A percentile compares a stretch with the other conserved stretches of the same genome.
phyloP scores from a whole-genome alignment of 2,113 vertebrate genomes.

The Heterocephalus glaber region DNA sequence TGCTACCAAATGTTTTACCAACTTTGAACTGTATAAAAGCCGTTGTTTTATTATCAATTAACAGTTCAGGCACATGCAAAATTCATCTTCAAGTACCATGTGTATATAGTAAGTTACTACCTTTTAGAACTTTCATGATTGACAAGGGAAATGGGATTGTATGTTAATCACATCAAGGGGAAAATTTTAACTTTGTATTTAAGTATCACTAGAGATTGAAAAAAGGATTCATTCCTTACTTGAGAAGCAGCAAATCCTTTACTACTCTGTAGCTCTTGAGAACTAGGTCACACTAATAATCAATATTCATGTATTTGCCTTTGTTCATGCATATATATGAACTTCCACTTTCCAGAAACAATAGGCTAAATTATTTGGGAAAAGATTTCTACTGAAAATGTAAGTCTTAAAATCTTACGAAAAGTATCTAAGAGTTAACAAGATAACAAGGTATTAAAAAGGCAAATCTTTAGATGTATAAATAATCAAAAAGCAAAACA shows the following conservation, averaged over 20 bases:
- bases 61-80: not conserved
- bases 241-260: not conserved
- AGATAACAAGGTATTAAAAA: not conserved
- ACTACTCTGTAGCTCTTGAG: not conserved
- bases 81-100: not conserved
- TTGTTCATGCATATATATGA: not conserved
- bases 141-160: constrained; percentile 29
- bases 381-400: not conserved
- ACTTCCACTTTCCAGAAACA: not conserved
- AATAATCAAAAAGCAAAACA: not conserved
- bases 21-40: not conserved
- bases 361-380: not conserved
- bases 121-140: constrained; percentile 14
- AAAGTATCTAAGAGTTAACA: not conserved
- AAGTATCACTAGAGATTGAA: constrained; percentile 30
- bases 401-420: not conserved
- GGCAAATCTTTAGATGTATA: not conserved
- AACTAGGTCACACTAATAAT: constrained; percentile 18
- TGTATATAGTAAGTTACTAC: not conserved
- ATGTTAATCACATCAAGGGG: constrained; percentile 52
- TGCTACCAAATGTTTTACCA: not conserved
- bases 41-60: constrained; percentile 45
- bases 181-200: constrained; percentile 40
- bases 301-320: not conserved
- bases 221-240: not conserved